phyloP scores from a whole-genome alignment of 2,797 vertebrate species.

The Eurystomus glaucurus region DNA sequence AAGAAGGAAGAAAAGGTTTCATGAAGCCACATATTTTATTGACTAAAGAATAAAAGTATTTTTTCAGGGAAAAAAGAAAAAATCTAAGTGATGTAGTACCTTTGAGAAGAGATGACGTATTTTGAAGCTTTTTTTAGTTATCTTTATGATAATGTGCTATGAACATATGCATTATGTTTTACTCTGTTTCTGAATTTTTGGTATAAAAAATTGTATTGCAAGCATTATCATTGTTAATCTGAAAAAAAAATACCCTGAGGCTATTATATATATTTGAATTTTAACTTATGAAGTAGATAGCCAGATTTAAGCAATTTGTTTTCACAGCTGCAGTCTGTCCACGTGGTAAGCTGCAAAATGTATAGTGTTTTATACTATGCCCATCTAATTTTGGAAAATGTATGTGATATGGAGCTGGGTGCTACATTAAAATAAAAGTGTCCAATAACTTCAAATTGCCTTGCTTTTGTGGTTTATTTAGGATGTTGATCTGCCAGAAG shows the following conservation, averaged over 20 bases:
- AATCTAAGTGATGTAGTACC: conserved; percentile 50
- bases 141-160: conserved; percentile 70
- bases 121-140: conserved; percentile 77
- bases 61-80: conserved; percentile 70
- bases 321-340: conserved; percentile 80
- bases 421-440: conserved; percentile 78
- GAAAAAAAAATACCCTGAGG: conserved; percentile 35
- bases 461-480: conserved; percentile 59
- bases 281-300: conserved; percentile 73
- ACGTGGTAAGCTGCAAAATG: conserved; percentile 58
- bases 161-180: conserved; percentile 68
- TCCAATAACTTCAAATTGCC: conserved; percentile 56
- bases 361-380: conserved; percentile 61
- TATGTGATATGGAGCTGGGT: conserved; percentile 76
- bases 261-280: conserved; percentile 77
- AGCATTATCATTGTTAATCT: conserved; percentile 70
- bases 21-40: conserved; percentile 69
- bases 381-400: conserved; percentile 73
- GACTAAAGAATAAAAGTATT: conserved; percentile 76
- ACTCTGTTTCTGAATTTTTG: conserved; percentile 71
- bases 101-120: conserved; percentile 73
- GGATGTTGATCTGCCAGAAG: conserved; percentile 11
- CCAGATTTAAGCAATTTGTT: conserved; percentile 75
- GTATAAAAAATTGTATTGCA: conserved; percentile 44
- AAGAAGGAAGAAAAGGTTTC: background rate